Evolutionary conservation across 2,888 invertebrate species (phyloP).

Genomic region (Netelia melanura): DNA sequence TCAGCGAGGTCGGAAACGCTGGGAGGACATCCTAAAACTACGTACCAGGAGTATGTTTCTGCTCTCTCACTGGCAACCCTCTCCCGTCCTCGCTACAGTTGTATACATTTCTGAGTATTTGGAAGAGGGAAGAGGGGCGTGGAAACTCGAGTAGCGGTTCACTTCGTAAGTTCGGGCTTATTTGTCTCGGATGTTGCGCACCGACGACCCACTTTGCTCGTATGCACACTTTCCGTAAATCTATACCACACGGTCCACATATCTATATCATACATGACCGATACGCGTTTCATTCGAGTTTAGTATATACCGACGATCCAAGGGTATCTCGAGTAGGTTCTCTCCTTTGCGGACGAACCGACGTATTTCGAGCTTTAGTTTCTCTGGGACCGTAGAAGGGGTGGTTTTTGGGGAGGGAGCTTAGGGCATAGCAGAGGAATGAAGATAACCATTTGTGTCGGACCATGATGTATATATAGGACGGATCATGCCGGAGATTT

Average conservation of each 20-base stretch:
- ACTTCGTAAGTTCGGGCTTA: constrained; percentile 51
- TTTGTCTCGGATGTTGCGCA: constrained; percentile 37
- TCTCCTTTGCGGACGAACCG: constrained; percentile 34
- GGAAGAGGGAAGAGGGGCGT: background rate
- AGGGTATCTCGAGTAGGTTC: background rate
- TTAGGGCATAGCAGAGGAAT: constrained; percentile 3
- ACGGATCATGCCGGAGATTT: background rate
- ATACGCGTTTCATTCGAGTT: constrained; percentile 26
- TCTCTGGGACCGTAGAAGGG: background rate
- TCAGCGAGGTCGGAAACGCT: constrained; percentile 1
- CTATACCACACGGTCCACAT: constrained; percentile 2
- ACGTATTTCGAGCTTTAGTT: constrained; percentile 43
- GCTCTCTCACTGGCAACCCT: background rate
- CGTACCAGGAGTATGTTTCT: background rate
- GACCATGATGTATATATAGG: constrained; percentile 15
- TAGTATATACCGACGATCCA: constrained; percentile 12
- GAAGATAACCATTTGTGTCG: constrained; percentile 21
- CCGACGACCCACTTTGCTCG: constrained; percentile 31
- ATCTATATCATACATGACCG: background rate
- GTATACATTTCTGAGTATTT: background rate
- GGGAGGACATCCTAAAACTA: constrained; percentile 1
- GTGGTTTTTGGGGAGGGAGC: background rate
- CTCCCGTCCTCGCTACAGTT: constrained; percentile 6
- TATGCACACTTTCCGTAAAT: constrained; percentile 18
- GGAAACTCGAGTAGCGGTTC: constrained; percentile 33